A percentile compares a stretch with the other conserved stretches of the same genome.
phyloP scores from a whole-genome alignment of 2,113 vertebrate genomes.

The Choloepus hoffmanni region DNA sequence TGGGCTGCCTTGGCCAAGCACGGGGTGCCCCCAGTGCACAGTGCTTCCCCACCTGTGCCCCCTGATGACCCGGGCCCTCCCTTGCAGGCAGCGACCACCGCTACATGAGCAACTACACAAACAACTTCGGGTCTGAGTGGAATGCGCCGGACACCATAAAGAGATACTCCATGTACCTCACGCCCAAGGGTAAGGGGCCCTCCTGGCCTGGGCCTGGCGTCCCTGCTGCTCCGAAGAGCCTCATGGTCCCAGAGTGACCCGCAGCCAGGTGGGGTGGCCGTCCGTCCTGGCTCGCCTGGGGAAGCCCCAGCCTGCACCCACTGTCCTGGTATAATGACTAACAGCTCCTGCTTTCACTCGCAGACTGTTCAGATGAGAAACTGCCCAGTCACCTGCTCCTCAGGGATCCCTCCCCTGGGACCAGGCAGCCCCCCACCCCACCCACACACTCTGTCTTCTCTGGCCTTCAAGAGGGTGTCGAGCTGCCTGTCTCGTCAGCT shows the following conservation, averaged over 20 bases:
- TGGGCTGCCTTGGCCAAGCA: not conserved
- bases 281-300: not conserved
- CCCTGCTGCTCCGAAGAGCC: too few relatives aligned
- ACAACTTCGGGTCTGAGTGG: constrained; percentile 87
- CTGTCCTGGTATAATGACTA: not conserved
- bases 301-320: not conserved
- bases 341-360: not conserved
- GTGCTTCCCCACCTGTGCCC: not conserved
- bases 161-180: constrained; percentile 90
- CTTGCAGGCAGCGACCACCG: constrained; percentile 85
- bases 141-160: constrained; percentile 86
- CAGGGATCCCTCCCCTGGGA: not conserved
- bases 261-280: not conserved
- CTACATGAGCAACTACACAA: constrained; percentile 86
- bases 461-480: not conserved
- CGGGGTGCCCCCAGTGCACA: too few relatives aligned
- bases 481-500: not conserved
- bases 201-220: not conserved
- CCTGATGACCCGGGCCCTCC: not conserved
- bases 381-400: not conserved
- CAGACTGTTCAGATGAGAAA: not conserved
- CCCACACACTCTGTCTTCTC: not conserved
- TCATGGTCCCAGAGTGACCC: fast-evolving
- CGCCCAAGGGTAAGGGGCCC: constrained; percentile 85
- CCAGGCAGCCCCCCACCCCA: not conserved